phyloP scores from a whole-genome alignment of 2,888 invertebrate genomes.

The Drosophila nigritarsus region DNA sequence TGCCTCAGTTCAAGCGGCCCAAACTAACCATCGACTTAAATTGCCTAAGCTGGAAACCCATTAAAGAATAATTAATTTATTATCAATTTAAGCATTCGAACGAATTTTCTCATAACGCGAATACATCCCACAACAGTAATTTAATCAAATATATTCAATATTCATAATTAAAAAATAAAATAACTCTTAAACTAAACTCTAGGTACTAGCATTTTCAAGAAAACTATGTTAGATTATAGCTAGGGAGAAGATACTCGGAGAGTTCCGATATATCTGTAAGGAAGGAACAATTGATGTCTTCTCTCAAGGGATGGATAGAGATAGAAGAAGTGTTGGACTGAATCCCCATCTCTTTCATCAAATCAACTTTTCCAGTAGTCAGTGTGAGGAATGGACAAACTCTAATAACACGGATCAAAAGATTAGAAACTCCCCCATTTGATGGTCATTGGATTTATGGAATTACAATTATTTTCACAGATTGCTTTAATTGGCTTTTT shows the following conservation, averaged over 20 bases:
- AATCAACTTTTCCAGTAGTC: background rate
- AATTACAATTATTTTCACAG: background rate
- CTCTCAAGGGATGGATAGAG: background rate
- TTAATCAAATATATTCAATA: background rate
- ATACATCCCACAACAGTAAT: background rate
- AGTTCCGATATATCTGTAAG: too few relatives aligned
- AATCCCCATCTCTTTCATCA: background rate
- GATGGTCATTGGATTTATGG: background rate
- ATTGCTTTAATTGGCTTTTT: background rate
- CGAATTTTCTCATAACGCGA: too few relatives aligned
- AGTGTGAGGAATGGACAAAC: background rate
- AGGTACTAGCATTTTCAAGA: background rate
- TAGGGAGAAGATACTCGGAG: background rate
- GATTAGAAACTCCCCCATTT: background rate
- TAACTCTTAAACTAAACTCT: background rate
- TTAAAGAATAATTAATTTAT: background rate
- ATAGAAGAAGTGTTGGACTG: background rate
- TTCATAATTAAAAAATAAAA: background rate
- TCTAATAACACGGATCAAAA: background rate
- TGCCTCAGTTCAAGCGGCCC: conserved; percentile 96
- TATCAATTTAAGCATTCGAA: background rate
- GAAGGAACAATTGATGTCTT: background rate
- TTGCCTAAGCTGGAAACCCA: conserved; percentile 94
- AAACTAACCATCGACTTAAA: conserved; percentile 93
- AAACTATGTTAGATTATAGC: background rate